Evolutionary conservation across 2,888 invertebrate genomes (phyloP).

Genomic region (Sclerodermus sp.): DNA sequence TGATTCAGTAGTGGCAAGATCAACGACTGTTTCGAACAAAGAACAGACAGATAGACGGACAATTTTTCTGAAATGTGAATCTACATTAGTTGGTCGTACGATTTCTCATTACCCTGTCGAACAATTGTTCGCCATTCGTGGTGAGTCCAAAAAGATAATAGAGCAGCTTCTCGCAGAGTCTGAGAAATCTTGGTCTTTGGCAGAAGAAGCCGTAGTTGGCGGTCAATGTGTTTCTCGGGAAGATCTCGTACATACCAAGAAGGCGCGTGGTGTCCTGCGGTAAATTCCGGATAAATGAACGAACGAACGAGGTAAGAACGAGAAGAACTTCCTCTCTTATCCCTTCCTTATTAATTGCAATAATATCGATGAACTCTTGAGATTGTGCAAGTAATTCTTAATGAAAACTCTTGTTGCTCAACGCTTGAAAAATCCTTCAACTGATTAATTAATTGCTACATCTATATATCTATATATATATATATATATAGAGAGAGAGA

Average conservation of each 20-base stretch:
- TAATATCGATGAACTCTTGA: too few relatives aligned
- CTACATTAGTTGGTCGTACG: not conserved
- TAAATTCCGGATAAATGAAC: not conserved
- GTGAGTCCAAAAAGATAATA: conserved; percentile 34
- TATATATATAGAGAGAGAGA: too few relatives aligned
- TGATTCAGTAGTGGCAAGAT: conserved; percentile 35
- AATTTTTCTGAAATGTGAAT: conserved; percentile 10
- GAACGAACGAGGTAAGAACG: not conserved
- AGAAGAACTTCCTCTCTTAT: too few relatives aligned
- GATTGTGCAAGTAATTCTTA: too few relatives aligned
- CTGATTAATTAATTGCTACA: too few relatives aligned
- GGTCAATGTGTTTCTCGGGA: conserved; percentile 32
- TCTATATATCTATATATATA: too few relatives aligned
- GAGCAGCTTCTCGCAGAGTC: conserved; percentile 31
- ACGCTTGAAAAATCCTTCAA: too few relatives aligned
- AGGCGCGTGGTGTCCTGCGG: conserved; percentile 4
- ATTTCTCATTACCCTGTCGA: conserved; percentile 30
- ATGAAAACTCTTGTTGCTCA: too few relatives aligned
- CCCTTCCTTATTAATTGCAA: too few relatives aligned
- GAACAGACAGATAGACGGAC: not conserved
- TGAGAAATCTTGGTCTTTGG: conserved; percentile 27
- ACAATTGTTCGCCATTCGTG: conserved; percentile 29
- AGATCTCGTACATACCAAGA: conserved; percentile 35
- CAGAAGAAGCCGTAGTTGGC: conserved; percentile 31
- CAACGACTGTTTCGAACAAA: conserved; percentile 24